Evolutionary conservation across 2,113 vertebrate genomes (phyloP).

Genomic region (Pygoscelis adeliae): DNA sequence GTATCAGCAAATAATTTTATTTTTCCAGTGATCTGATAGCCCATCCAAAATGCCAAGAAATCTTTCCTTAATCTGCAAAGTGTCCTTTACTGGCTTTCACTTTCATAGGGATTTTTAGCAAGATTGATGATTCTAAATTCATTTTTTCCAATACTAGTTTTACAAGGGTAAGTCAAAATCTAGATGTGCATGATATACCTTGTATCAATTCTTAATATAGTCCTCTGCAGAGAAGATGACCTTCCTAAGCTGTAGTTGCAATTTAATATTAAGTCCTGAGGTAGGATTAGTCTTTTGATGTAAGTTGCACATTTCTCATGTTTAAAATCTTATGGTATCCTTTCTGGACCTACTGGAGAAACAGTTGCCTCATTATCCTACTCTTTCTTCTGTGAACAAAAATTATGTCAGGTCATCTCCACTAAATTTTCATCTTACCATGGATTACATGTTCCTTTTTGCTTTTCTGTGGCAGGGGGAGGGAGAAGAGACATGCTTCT

Average conservation of each 20-base stretch:
- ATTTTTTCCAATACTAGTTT: neutral
- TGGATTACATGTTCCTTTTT: neutral
- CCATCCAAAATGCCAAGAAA: neutral
- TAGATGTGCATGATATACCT: neutral
- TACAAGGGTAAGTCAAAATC: neutral
- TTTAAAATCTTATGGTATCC: neutral
- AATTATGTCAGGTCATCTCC: neutral
- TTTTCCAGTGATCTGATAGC: neutral
- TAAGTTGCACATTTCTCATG: neutral
- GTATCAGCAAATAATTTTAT: neutral
- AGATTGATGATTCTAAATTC: neutral
- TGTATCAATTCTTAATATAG: neutral
- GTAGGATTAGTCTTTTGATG: neutral
- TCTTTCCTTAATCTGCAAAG: neutral
- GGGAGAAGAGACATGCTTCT: neutral
- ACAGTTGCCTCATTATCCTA: neutral
- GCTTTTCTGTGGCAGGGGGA: rapidly evolving
- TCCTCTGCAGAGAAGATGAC: neutral
- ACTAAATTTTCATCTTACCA: neutral
- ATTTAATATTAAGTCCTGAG: neutral
- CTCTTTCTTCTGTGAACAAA: neutral
- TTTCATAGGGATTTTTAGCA: neutral
- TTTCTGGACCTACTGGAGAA: neutral
- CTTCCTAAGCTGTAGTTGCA: neutral
- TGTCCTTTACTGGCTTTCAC: neutral